Conservation (phyloP, 1,140 invertebrate genomes). For the Eufriesea mexicana region DNA sequence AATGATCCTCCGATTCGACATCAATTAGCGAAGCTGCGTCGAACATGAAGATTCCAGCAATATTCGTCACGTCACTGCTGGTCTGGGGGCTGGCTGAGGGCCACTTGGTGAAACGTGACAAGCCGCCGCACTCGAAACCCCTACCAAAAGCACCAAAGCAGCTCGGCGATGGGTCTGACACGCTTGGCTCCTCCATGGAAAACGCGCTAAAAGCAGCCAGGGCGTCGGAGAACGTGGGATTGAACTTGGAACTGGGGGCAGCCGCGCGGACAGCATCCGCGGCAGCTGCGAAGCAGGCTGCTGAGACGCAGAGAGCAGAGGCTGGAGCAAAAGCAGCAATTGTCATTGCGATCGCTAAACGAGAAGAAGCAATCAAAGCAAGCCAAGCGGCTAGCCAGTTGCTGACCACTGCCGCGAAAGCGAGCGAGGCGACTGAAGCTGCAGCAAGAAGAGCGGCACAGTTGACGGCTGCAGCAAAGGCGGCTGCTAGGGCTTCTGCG, state of each 20-base stretch:
- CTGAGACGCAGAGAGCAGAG: not conserved
- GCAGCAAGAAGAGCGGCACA: slow-evolving; percentile 37
- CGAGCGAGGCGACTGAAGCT: not conserved
- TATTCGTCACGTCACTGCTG: slow-evolving; percentile 23
- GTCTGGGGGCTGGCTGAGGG: slow-evolving; percentile 37
- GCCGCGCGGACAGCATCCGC: not conserved
- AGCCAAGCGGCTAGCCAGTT: not conserved
- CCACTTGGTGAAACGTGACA: not conserved
- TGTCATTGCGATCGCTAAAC: not conserved
- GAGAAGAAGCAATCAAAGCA: not conserved
- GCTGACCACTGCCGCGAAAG: not conserved
- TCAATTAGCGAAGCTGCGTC: slow-evolving; percentile 51
- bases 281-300: not conserved
- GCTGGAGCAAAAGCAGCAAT: not conserved
- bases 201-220: not conserved
- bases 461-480: slow-evolving; percentile 1
- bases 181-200: not conserved
- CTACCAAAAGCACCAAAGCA: not conserved
- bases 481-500: not conserved
- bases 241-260: not conserved
- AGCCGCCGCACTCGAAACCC: too few species aligned
- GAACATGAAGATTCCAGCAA: slow-evolving; percentile 49
- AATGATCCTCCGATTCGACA: not conserved
- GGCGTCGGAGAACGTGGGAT: not conserved
- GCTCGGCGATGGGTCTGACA: not conserved